Base-by-base conservation (phyloP, 2,113 vertebrate genomes). In the Colistium nudipinnis region DNA sequence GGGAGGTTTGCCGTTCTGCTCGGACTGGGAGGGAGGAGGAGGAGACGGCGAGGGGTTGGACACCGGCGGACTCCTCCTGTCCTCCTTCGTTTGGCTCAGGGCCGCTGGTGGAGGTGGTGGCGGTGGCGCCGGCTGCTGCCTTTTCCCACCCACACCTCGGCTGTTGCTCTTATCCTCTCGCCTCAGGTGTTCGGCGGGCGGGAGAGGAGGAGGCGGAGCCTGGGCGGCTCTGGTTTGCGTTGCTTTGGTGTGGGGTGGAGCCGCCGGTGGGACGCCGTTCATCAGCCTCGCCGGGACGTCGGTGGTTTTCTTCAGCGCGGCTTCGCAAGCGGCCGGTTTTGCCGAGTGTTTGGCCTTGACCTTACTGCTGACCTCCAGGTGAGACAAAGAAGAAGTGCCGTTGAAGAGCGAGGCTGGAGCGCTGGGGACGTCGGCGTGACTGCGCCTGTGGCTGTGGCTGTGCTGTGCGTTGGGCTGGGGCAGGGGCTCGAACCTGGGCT, bases 151-250 rank as follows among this genome's bases (percentile, higher is more conserved):
- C 56, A 71, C 76, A 44, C 85, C 90, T 28, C 88, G 88, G 74
- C 64, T 75, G 11, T 51, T 79, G 55, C 68, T 91, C 74, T 91
- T 93, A 63, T 96, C 96, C 53, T 98, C 97, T 54, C 88, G 91
- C 62, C 92, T 93, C 24, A 78, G n/a, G n/a, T n/a, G 82, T 74
- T 94, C 95, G 0, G 70, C 28, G 64, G 87, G 45, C 1, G 77
- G 55, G 56, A 92, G 84, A n/a, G 74, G 84, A n/a, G 74, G 48
- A 61, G 90, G 57, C 3, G 84, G 53, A 45, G 91, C 88, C 45
- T 96, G 95, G 0, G 74, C 47, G n/a, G 85, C 84, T 82, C 93
- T 92, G 45, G 88, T 64, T 78, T 92, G 75, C 4, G 62, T 75
- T 24, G 75, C 81, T 89, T 89, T 92, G 88, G 81, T 70, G 62